Evolutionary conservation across 2,888 invertebrate genomes (phyloP).

Genomic region (Dasysyrphus albostriatus): DNA sequence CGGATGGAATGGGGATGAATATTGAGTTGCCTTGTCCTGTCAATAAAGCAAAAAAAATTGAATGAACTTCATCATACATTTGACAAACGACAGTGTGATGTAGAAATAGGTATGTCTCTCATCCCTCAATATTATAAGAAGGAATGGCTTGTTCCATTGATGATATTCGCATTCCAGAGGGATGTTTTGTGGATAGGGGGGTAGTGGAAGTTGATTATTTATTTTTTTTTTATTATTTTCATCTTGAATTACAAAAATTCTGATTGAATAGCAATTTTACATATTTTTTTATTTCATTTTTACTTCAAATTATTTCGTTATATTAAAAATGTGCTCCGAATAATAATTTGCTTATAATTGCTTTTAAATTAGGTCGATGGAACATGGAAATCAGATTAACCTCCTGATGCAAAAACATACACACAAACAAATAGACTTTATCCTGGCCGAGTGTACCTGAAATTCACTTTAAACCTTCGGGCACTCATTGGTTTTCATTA

Average conservation of each 20-base stretch:
- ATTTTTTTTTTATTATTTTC: conserved; percentile 34
- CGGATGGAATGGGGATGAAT: conserved; percentile 53
- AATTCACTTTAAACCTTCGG: conserved; percentile 51
- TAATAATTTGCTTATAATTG: conserved; percentile 75
- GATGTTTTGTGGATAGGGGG: background rate
- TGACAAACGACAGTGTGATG: conserved; percentile 55
- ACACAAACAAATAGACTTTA: background rate
- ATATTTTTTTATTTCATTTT: conserved; percentile 8
- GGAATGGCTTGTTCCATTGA: background rate
- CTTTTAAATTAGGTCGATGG: conserved; percentile 76
- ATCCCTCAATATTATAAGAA: background rate
- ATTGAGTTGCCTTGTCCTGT: conserved; percentile 71
- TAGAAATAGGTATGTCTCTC: conserved; percentile 11
- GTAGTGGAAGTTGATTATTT: conserved; percentile 4
- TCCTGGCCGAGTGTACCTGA: conserved; percentile 37
- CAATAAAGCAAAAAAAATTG: conserved; percentile 42
- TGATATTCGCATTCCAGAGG: conserved; percentile 51
- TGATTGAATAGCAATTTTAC: conserved; percentile 68
- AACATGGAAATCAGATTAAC: conserved; percentile 74
- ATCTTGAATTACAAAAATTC: conserved; percentile 61
- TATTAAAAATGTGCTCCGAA: conserved; percentile 74
- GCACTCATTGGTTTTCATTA: conserved; percentile 56
- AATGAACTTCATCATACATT: conserved; percentile 65
- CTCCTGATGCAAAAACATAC: conserved; percentile 15
- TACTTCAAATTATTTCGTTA: conserved; percentile 48